Evolutionary conservation across 2,888 invertebrate genomes (phyloP), one percentile per base, ranked within the genome.

Genomic region (Cenopis cana): DNA sequence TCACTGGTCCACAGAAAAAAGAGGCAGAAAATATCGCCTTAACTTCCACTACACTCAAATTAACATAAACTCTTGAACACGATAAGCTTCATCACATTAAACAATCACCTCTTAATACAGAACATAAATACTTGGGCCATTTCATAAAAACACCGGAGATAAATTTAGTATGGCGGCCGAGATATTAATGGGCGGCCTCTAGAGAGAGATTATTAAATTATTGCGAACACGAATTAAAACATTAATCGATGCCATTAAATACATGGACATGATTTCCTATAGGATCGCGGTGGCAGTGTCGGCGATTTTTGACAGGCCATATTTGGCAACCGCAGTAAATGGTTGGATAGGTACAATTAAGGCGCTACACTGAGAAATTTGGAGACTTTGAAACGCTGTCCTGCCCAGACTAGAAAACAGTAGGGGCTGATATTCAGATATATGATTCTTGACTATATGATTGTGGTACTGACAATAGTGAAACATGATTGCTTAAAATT

Each of bases 221-320:
- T 87, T 82, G 84, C 84, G 77, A 81, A 83, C 84, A 84, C 77
- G 84, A 85, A 87, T 88, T 87, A 82, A 88, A 85, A 84, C 81
- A 84, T 88, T 87, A 85, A 88, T 88, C 84, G 85, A 76, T 80
- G 86, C 84, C 84, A 78, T 85, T 85, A 80, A 81, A 80, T 80
- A 82, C 79, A 81, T 77, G 79, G 75, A 68, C 78, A 74, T 76
- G 75, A 79, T 78, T 80, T 79, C 78, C 78, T 72, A 57, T 74
- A 74, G 76, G 67, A 78, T 70, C 74, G 68, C 59, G 74, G 77
- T 68, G 52, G 9, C 11, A 76, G 41, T 79, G 72, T 0, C 0
- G 78, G 81, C 81, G 79, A 62, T 68, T 65, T 50, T 36, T 41
- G n/a, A 1, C n/a, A 46, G 41, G 55, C 24, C 6, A 33, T 12